Percentiles rank a stretch among this genome's conserved stretches.
Conservation (phyloP, 1,140 invertebrate species). For the Euwallacea fornicatus region DNA sequence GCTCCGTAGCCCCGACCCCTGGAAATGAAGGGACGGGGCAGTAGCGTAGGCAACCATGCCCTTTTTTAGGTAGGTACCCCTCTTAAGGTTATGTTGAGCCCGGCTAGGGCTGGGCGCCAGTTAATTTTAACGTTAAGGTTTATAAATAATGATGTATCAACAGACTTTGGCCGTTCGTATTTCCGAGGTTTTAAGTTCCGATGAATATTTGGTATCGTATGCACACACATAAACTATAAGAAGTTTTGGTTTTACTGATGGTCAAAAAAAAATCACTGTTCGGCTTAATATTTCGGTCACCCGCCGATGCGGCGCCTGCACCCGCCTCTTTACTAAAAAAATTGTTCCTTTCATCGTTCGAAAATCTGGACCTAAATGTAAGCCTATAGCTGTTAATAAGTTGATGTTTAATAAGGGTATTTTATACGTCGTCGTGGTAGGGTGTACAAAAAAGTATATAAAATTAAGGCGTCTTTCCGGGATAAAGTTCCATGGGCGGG, state of each 20-base stretch:
- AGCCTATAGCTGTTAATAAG: conserved; percentile 24
- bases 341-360: conserved; percentile 22
- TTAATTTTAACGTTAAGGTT: too few relatives aligned
- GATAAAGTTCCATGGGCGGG: conserved; percentile 14
- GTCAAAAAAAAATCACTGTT: conserved; percentile 48
- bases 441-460: conserved; percentile 21
- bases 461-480: conserved; percentile 22
- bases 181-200: conserved; percentile 22
- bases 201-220: conserved; percentile 48
- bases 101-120: not conserved
- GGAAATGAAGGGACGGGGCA: conserved; percentile 29
- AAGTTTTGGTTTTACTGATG: conserved; percentile 46
- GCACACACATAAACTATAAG: conserved; percentile 53
- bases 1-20: conserved; percentile 43
- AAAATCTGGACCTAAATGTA: conserved; percentile 28
- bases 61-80: conserved; percentile 50
- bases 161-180: conserved; percentile 46
- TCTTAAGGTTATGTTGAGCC: conserved; percentile 22
- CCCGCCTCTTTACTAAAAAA: not conserved
- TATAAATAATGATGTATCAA: too few relatives aligned
- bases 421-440: conserved; percentile 20
- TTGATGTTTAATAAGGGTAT: conserved; percentile 28
- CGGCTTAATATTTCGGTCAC: conserved; percentile 54
- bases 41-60: conserved; percentile 45
- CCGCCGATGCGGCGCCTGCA: conserved; percentile 24